Evolutionary conservation across 2,888 invertebrate species (phyloP), one percentile per base, ranked within the genome.

Genomic region (Mythimna loreyi): DNA sequence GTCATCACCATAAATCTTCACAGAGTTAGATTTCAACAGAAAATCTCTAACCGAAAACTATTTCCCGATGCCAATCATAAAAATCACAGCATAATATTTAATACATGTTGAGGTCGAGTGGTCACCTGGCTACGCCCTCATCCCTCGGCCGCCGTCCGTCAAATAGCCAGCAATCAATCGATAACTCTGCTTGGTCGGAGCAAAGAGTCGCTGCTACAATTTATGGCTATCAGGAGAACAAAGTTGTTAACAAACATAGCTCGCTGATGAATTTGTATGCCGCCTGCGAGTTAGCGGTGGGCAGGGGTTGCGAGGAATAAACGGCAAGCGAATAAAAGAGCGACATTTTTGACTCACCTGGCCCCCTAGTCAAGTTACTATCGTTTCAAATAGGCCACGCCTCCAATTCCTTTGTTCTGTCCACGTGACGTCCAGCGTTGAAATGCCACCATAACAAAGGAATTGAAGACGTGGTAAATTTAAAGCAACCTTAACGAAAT

Each of bases 241-340:
- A 92, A 91, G 90, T 92, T 92, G 86, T 83, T 87, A 87, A 88
- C 91, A 91, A 91, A 91, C 90, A 90, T 86, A 83, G 85, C 79
- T 81, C 80, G 82, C 84, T 85, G 88, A 90, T 89, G 88, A 89
- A 92, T 92, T 92, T 89, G 92, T 92, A 92, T 92, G 92, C 92
- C 85, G 86, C 80, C 78, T 86, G 89, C 86, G 88, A 86, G 75
- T 70, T 65, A 78, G 81, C 83, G 80, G 69, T 56, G 60, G 21
- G 64, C 13, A 19, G 56, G 25, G 55, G 79, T 64, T 8, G n/a
- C 49, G 70, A 83, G 71, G 4, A 6, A 82, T 8, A 36, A 67
- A 83, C 68, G 69, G 52, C 25, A 3, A 40, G 40, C 40, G 40
- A 40, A 16, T 16, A 16, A 16, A 16, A 40, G 2, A 11, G 9